Evolutionary conservation across 2,888 invertebrate species (phyloP), one percentile per base, ranked within the genome.

Genomic region (Calephelis perditalis): DNA sequence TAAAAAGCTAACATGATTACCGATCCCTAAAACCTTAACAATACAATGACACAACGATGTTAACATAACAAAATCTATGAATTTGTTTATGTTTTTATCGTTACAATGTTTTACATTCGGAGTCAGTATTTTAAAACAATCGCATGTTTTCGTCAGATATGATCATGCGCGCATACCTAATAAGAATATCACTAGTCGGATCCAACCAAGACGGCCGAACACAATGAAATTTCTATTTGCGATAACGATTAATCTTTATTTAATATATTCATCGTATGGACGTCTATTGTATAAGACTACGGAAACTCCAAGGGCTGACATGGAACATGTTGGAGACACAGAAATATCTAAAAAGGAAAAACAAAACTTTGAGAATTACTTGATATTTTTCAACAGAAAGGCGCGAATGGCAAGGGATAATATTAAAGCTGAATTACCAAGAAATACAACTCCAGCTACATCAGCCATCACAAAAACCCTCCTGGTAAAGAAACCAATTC

Each of bases 401-500:
- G 11, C 11, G 2, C 52, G 52, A 11, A 36, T 35, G 36, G 36
- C 52, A 52, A 52, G 35, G 35, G 52, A 52, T 35, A 26, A 1
- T 35, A 11, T 9, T 2, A 26, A 49, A 36, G 1, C n/a, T 11
- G 36, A 11, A 26, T 35, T 58, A 47, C 35, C 52, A 15, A 52
- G 45, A 59, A 63, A 59, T 60, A 15, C 37, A 52, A 64, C 40
- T n/a, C 62, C 62, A 52, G 10, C 36, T 15, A 65, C 37, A 37
- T 35, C 57, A 9, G 59, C 61, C 56, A 66, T 68, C 8, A 37
- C 59, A 15, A 63, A 62, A 43, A 58, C 60, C 11, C 67, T 70
- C 4, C 71, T 82, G 15, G 76, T 85, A 2, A 85, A 82, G 59
- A 84, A 83, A 73, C 85, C 86, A 0, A 82, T 86, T 67, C 82